Conservation (phyloP, 1,140 invertebrate species). For the Cheumatopsyche charites region DNA sequence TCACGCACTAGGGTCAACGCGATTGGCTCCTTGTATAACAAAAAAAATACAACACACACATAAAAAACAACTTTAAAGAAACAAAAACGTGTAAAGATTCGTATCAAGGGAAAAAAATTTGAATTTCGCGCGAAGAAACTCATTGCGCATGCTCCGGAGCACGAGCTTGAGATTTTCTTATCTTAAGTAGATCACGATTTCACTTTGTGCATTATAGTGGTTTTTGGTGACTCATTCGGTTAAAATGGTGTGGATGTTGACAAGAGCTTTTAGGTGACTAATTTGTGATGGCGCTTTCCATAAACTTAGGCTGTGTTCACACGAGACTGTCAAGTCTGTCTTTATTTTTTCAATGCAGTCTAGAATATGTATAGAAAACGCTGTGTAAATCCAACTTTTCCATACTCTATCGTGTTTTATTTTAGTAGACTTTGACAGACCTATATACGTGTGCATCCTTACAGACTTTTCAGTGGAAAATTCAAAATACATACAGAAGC, state of each 20-base stretch:
- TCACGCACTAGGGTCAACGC: slow-evolving; percentile 32
- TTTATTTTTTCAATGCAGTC: too few species aligned
- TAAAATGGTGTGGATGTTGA: not conserved
- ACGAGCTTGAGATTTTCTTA: not conserved
- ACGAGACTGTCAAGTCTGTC: too few species aligned
- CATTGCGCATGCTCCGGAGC: not conserved
- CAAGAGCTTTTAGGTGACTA: slow-evolving; percentile 35
- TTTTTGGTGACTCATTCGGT: not conserved
- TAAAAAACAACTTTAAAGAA: slow-evolving; percentile 1
- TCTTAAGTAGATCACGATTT: slow-evolving; percentile 39
- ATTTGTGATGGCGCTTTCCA: slow-evolving; percentile 11
- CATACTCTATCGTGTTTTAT: too few species aligned
- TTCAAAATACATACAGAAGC: too few species aligned
- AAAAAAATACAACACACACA: too few species aligned
- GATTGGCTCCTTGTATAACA: slow-evolving; percentile 30
- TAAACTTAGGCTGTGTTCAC: too few species aligned
- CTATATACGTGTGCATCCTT: too few species aligned
- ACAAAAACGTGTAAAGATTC: too few species aligned
- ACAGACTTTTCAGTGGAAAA: too few species aligned
- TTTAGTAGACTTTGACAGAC: too few species aligned
- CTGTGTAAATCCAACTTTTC: too few species aligned
- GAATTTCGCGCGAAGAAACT: not conserved
- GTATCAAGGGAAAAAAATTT: slow-evolving; percentile 24
- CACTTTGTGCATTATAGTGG: slow-evolving; percentile 30
- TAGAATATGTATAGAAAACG: too few species aligned